Evolutionary conservation across 1,140 invertebrate species (phyloP).

Genomic region (Cyrtorhinus lividipennis): DNA sequence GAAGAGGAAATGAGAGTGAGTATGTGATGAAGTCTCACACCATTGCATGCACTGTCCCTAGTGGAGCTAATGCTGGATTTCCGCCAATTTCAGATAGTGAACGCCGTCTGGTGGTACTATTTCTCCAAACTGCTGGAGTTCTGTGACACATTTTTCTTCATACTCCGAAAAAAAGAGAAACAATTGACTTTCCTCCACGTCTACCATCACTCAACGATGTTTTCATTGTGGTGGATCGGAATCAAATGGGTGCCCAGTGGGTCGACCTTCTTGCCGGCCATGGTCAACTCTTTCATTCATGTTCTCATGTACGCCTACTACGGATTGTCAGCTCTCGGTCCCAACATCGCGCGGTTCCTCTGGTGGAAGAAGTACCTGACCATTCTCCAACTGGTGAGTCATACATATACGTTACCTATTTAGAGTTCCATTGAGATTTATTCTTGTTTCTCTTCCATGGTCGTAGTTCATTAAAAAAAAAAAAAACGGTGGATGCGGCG

Average conservation of each 20-base stretch:
- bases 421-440: too few species aligned
- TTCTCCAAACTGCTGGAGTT: slow-evolving; percentile 90
- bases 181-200: slow-evolving; percentile 82
- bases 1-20: slow-evolving; percentile 69
- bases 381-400: slow-evolving; percentile 50
- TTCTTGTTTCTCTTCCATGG: too few species aligned
- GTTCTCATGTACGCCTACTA: slow-evolving; percentile 92
- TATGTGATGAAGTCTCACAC: neutral
- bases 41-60: too few species aligned
- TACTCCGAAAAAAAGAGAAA: slow-evolving; percentile 71
- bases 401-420: neutral
- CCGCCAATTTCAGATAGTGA: slow-evolving; percentile 81
- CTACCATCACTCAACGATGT: slow-evolving; percentile 88
- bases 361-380: slow-evolving; percentile 95
- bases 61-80: too few species aligned
- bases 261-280: slow-evolving; percentile 68
- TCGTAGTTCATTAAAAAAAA: too few species aligned
- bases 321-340: slow-evolving; percentile 66
- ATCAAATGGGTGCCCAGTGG: slow-evolving; percentile 94
- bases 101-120: slow-evolving; percentile 94
- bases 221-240: slow-evolving; percentile 87
- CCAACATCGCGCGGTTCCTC: slow-evolving; percentile 57
- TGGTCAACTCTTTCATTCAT: slow-evolving; percentile 79
- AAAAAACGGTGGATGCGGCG: too few species aligned
- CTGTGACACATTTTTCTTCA: slow-evolving; percentile 83